A percentile compares a stretch with the other conserved stretches of the same genome.
phyloP scores from a whole-genome alignment of 2,797 vertebrate species.

The Notolabrus celidotus region DNA sequence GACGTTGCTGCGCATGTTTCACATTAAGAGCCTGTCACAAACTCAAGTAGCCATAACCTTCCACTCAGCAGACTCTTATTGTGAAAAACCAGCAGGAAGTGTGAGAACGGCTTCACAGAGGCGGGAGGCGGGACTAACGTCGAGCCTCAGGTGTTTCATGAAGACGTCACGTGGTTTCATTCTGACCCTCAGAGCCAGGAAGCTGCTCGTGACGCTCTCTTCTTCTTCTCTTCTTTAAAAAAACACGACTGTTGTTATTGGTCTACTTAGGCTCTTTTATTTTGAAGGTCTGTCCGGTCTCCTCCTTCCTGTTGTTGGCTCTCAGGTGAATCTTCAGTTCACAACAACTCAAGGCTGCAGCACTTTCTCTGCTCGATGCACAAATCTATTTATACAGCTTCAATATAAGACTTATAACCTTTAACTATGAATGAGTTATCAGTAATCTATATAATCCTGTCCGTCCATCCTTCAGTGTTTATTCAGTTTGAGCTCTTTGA shows the following conservation, averaged over 20 bases:
- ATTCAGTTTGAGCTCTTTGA: too few relatives aligned
- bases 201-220: too few relatives aligned
- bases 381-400: background rate
- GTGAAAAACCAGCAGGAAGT: conserved; percentile 6
- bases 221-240: too few relatives aligned
- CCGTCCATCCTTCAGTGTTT: too few relatives aligned
- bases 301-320: conserved; percentile 21
- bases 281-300: conserved; percentile 1
- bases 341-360: conserved; percentile 3
- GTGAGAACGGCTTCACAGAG: background rate
- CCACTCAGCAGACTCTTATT: background rate
- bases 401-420: conserved; percentile 3
- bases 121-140: too few relatives aligned
- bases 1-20: background rate
- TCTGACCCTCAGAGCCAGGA: too few relatives aligned
- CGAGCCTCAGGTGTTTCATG: too few relatives aligned
- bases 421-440: background rate
- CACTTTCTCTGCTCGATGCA: conserved; percentile 15
- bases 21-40: background rate
- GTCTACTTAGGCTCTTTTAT: background rate
- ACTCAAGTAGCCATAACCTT: background rate
- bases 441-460: too few relatives aligned
- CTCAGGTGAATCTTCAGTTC: conserved; percentile 33
- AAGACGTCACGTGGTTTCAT: too few relatives aligned
- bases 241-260: background rate